A percentile compares a stretch with the other conserved stretches of the same genome.
Evolutionary conservation across 2,888 invertebrate genomes (phyloP).

Genomic region (Lamproptera curius): DNA sequence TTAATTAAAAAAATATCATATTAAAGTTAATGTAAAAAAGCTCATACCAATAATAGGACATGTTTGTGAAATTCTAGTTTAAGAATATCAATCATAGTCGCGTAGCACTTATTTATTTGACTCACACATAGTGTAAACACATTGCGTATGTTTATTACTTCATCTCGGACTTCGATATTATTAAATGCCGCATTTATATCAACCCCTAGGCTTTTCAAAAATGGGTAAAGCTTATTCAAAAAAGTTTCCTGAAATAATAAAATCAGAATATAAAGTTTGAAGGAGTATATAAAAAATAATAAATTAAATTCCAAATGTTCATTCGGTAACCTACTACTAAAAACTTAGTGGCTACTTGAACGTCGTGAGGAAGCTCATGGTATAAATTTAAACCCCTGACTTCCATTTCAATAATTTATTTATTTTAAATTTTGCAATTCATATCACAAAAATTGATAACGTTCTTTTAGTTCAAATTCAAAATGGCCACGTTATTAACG

Average conservation of each 20-base stretch:
- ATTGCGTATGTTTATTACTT: slow-evolving; percentile 39
- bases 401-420: slow-evolving; percentile 3
- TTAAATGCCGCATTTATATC: slow-evolving; percentile 34
- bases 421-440: too few relatives aligned
- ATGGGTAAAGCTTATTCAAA: slow-evolving; percentile 12
- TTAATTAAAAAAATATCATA: not conserved
- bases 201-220: slow-evolving; percentile 31
- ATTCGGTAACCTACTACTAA: slow-evolving; percentile 42
- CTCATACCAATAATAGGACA: slow-evolving; percentile 44
- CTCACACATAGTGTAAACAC: slow-evolving; percentile 56
- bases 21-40: not conserved
- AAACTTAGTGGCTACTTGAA: slow-evolving; percentile 41
- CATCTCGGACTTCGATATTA: slow-evolving; percentile 27
- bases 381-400: slow-evolving; percentile 2
- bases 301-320: not conserved
- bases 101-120: slow-evolving; percentile 61
- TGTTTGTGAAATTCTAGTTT: slow-evolving; percentile 48
- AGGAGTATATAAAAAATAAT: not conserved
- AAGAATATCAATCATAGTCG: slow-evolving; percentile 56
- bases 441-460: too few relatives aligned
- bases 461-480: too few relatives aligned
- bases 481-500: too few relatives aligned
- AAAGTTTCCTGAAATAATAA: slow-evolving; percentile 13
- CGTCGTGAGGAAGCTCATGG: slow-evolving; percentile 13
- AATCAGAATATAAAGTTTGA: not conserved